Base-by-base conservation (phyloP, 2,888 invertebrate genomes). In the Drosophila meridiana region DNA sequence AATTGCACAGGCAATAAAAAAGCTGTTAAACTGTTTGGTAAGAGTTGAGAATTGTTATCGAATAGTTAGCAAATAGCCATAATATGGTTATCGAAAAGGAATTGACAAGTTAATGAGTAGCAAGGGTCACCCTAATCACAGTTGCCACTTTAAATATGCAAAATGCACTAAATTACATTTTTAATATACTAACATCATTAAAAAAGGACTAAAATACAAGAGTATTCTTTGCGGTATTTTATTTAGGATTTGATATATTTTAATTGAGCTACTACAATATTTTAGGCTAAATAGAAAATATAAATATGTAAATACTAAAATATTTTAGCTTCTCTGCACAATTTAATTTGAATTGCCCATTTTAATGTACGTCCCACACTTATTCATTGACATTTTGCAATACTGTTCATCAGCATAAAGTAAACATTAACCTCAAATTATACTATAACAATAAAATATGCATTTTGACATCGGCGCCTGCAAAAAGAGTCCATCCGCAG, bases 391-490 rank as follows among this genome's bases (percentile, higher is more conserved):
- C n/a, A 36, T n/a, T 36, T 55, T 36, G 45, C 55, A 36, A 42
- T 30, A 40, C 52, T 43, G 34, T 38, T 65, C 43, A 77, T 73
- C 69, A 73, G 69, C 78, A 77, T 78, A 78, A 80, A 58, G 50
- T 53, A 56, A 66, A 11, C 81, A 77, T 78, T 77, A 78, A 69
- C 65, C 73, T 55, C 64, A 69, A 77, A 65, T 71, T 47, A 28
- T 61, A 52, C 13, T 40, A 52, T 38, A 61, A 55, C n/a, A 52
- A 40, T 40, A 67, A 34, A 38, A 52, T 45, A 55, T 36, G 45
- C 60, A 59, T 45, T 66, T 59, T 58, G 34, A 57, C 57, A 55
- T 28, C 38, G n/a, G n/a, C 28, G 9, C n/a, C 43, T n/a, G 28
- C 32, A 34, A 62, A 45, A 36, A 43, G 26, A 38, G 60, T 57